Base-by-base conservation (phyloP, 2,888 invertebrate genomes). In the Mesorhabditis spiculigera region DNA sequence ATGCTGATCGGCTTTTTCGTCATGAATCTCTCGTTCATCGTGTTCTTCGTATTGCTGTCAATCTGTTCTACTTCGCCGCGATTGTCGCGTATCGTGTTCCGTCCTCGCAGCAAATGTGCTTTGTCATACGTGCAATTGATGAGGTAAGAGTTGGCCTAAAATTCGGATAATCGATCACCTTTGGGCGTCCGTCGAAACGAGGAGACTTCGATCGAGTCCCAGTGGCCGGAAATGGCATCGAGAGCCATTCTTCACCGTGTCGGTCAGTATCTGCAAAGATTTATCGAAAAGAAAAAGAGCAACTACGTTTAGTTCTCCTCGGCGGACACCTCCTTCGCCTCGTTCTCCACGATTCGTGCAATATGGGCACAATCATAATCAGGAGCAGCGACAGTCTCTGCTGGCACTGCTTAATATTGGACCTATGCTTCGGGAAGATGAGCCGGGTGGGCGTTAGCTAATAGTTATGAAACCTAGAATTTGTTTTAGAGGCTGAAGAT, bases 1-100 rank as follows among this genome's bases (percentile, higher is more conserved):
- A 77, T 77, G 77, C 65, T 77, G 8, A 74, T 77, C 13, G 75
- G 77, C 8, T 77, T 77, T 61, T 77, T 77, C 45, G 65, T 71
- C 4, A 45, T 77, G 6, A 77, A 77, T 45, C 69, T 73, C 41
- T 69, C 71, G 13, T 77, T 77, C 41, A 75, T 77, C 43, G 75
- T 75, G 4, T 77, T 77, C 70, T 77, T 77, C 62, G 62, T 77
- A 5, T 68, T 75, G 4, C 65, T 77, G 3, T 77, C 77, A 8
- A 44, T 77, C 3, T 77, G 77, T 61, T 77, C 77, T 5, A 74
- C 74, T n/a, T 50, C 58, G 58, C n/a, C 58, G 58, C 8, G n/a
- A 50, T 50, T 50, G n/a, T 10, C 58, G 58, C 8, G 58, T 13
- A 50, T 50, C 58, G 58, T 50, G 10, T 50, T 50, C 58, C 58